Evolutionary conservation across 2,888 invertebrate species (phyloP), one percentile per base, ranked within the genome.

Genomic region (Onchidella celtica): DNA sequence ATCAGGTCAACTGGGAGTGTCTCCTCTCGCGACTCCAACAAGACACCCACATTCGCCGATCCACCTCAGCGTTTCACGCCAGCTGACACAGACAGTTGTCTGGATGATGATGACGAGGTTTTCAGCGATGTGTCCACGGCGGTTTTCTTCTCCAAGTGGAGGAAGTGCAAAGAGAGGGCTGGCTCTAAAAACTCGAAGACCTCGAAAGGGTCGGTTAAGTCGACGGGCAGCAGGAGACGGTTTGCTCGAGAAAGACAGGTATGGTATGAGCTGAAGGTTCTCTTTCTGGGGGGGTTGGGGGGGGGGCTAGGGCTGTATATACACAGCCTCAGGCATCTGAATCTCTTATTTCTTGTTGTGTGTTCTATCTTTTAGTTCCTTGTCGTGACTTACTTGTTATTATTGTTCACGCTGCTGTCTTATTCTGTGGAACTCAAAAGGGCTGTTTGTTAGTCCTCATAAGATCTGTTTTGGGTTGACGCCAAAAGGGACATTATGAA

Each of bases 71-170:
- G 3, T 9, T 3, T 9, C 11, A 3, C 29, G 17, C 21, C 11
- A 21, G 11, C 14, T 4, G 69, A 69, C 3, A 11, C 65, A 14
- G 89, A 89, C 68, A 89, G 89, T 0, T 80, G 88, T 27, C 86
- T 87, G 73, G 88, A 88, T 24, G 89, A 89, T 3, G 75, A 87
- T 14, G 88, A 88, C 3, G 89, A 89, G 1, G 57, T 89, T 11
- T 88, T 89, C 87, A 88, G 89, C 0, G 90, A 89, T 6, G 88
- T 89, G n/a, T 87, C 88, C 21, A 89, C 89, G 0, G 89, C 89
- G 6, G 79, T 89, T 0, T 82, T 89, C 29, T 87, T 90, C 6
- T 89, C 88, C 29, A 89, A 84, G 82, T 89, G n/a, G 88, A 89
- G 79, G 88, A 88, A 79, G 85, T 88, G 1, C 83, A 88, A 66